Base-by-base conservation (phyloP, 2,113 vertebrate genomes). In the Marmota monax region DNA sequence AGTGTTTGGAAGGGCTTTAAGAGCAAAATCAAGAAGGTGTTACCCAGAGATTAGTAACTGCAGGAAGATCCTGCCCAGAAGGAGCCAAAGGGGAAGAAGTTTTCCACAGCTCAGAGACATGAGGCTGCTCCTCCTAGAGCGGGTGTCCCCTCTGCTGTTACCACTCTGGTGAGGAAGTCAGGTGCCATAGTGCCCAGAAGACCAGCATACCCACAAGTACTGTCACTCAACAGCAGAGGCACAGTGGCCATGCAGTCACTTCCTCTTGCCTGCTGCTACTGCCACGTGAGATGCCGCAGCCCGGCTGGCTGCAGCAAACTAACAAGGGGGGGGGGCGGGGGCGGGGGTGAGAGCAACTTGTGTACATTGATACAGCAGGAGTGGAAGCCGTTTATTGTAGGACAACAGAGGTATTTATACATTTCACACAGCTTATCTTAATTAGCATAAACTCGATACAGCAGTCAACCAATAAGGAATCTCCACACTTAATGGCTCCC, bases 131-230 rank as follows among this genome's bases (percentile, higher is more conserved):
- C 61, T 58, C 20, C 56, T 16, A 1, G 12, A 29, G 37, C 53
- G 7, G 39, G 1, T 45, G 9, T 17, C 27, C 72, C 56, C 53
- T 0, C 45, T 17, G 2, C 32, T 48, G 14, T 45, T 16, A 25
- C 45, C 7, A 6, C 16, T 6, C 7, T 7, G 63, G 5, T 1
- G 17, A 53, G 22, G 63, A 83, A 34, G 45, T 72, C 6, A 56
- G 67, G 72, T 48, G 18, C 70, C 9, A 25, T 4, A 11, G 25
- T 7, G 1, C 42, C 95, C 65, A 5, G 76, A 23, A 65, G 16
- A 53, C 58, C 72, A 20, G 0, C 32, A 14, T 10, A 29, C 48
- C 29, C 53, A 5, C 2, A 0, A 4, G 2, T 8, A 7, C 23
- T 20, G 20, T 48, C 61, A 23, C 34, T 90, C 20, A 4, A 20